These are phyloP conservation scores for Sinocyclocheilus grahami DNA, from an alignment of 2,113 vertebrate species.

Conservation along the genomic window DNA sequence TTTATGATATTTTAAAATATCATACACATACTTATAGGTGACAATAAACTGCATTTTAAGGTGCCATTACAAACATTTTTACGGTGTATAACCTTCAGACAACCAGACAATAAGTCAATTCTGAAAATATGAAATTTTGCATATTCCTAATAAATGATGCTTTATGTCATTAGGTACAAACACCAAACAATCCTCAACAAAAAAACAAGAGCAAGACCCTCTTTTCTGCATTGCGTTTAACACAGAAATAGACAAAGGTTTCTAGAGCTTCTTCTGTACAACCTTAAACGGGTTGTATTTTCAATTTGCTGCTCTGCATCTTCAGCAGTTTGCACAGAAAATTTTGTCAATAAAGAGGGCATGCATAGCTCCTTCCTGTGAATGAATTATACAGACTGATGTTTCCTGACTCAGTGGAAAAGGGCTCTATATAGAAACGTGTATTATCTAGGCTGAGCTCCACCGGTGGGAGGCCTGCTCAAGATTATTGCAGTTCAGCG, in stretches of 20 bases:
- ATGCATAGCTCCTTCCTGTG: conserved; percentile 31
- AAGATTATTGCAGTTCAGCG: conserved; percentile 25
- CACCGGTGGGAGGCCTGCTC: neutral
- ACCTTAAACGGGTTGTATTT: conserved; percentile 13
- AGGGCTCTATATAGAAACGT: conserved; percentile 48
- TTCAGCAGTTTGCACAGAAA: conserved; percentile 38
- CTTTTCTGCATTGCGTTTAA: neutral
- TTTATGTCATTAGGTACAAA: neutral
- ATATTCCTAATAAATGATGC: neutral
- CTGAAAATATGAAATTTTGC: neutral
- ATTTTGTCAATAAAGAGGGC: conserved; percentile 46
- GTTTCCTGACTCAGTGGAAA: conserved; percentile 51
- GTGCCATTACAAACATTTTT: neutral
- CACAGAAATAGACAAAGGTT: neutral
- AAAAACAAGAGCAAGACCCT: neutral
- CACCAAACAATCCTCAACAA: neutral
- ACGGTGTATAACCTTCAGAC: neutral
- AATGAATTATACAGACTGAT: conserved; percentile 60
- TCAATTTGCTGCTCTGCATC: conserved; percentile 29
- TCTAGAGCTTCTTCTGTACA: neutral
- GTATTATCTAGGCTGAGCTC: conserved; percentile 25
- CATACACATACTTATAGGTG: neutral
- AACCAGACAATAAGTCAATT: neutral
- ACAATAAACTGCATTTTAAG: neutral
- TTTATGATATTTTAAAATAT: neutral